Base-by-base conservation (phyloP, 2,888 invertebrate genomes). In the Silvanus unidentatus region DNA sequence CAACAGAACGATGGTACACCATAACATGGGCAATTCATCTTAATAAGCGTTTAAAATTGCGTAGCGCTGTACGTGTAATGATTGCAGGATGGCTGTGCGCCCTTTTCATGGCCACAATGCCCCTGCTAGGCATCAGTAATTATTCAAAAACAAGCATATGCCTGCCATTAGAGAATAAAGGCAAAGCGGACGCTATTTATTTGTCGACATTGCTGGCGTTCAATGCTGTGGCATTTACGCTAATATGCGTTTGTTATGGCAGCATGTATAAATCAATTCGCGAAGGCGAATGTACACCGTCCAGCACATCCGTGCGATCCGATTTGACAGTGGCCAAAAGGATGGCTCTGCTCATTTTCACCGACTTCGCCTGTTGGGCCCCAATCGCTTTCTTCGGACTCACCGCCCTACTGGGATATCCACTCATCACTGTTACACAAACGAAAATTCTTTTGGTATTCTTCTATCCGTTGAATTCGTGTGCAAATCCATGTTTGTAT, bases 111-210 rank as follows among this genome's bases (percentile, higher is more conserved):
- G 82, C 82, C 0, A 66, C 71, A 36, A 65, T 84, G 22, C 84
- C 84, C 1, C 70, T 83, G 2, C 59, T 80, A 13, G 82, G 81
- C 10, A 71, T 84, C 50, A 81, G 80, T 55, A 77, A 76, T 54
- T 84, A 82, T 66, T 75, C 79, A 29, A 79, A 77, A 58, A 83
- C 82, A 51, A 81, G 81, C 60, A 81, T 84, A 32, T 84, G 84
- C 62, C 69, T 84, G 42, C 84, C 84, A 0, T 72, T 84, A 66
- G 78, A 79, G 57, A 78, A 76, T 40, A 71, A 72, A 27, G 70
- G 74, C 42, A 58, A 73, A 32, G 65, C 68, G 1, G 81, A 81
- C 57, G 69, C 76, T 29, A 75, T 73, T 9, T 82, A 81, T 64
- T 68, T 82, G 27, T 69, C 76, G 9, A 71, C 74, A 15, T 66